Evolutionary conservation across 2,113 vertebrate genomes (phyloP), one percentile per base, ranked within the genome.

Genomic region (Hippoglossus stenolepis): DNA sequence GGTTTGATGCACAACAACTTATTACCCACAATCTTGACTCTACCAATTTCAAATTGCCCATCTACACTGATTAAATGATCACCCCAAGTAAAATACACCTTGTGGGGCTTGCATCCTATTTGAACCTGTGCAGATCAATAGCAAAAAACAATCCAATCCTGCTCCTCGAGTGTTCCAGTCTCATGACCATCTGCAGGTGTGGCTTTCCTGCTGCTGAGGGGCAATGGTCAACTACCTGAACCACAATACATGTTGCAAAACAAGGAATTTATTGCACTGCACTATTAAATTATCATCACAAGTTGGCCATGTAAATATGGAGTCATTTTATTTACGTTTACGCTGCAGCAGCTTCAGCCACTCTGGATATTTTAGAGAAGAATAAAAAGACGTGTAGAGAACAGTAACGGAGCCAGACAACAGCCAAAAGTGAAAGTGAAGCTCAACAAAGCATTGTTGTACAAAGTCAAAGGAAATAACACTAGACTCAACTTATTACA

Each of bases 221-320:
- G 45, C 87, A 90, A 90, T 12, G 82, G 66, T 87, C 78, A 85
- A 85, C 77, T 73, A 73, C 51, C 74, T 21, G 23, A 84, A 59
- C 72, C 43, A n/a, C 43, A 14, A 66, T 51, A 45, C 73, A 45
- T 20, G 60, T 65, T 38, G 64, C 65, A 84, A 79, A 58, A 56
- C 72, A 45, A 53, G 53, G 57, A 83, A 73, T 83, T 81, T 73
- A 82, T 71, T 59, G 47, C 70, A 0, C 8, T 54, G 47, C 70
- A 0, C 8, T 61, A 75, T 79, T 74, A 70, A 71, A 73, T 68
- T 80, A n/a, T 6, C 70, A 84, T 62, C 31, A 78, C 26, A 59
- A 43, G 68, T 20, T 31, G 38, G 18, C 24, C 11, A 26, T 38
- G 24, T 56, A 57, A 67, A n/a, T 18, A 28, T 2, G 4, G 28